phyloP scores from a whole-genome alignment of 1,140 invertebrate genomes.

The Chironomus striatipennis region DNA sequence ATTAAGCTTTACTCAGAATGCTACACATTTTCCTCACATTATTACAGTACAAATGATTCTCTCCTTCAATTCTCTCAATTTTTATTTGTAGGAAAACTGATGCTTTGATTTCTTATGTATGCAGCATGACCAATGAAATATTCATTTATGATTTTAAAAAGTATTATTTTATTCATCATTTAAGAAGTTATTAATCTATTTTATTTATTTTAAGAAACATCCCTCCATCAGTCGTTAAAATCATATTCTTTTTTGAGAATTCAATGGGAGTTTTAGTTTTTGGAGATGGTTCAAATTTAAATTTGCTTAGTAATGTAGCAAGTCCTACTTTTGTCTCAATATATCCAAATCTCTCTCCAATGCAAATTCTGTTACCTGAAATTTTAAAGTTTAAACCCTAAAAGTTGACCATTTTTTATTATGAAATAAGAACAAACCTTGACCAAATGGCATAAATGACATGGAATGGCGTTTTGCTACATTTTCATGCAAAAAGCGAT shows the following conservation, averaged over 20 bases:
- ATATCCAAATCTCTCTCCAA: conserved; percentile 34
- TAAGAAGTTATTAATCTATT: neutral
- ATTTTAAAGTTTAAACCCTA: neutral
- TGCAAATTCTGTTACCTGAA: neutral
- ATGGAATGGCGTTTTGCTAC: conserved; percentile 39
- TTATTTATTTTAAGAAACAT: neutral
- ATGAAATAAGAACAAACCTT: neutral
- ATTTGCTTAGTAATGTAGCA: conserved; percentile 30
- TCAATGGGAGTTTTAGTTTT: neutral
- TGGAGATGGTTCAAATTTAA: neutral
- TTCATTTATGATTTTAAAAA: no score
- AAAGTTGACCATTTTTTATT: neutral
- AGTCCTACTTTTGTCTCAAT: conserved; percentile 38
- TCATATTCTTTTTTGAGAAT: neutral
- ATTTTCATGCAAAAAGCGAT: conserved; percentile 42
- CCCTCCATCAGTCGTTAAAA: neutral
- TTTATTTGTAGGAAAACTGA: no score
- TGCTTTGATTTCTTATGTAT: no score
- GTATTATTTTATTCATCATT: neutral
- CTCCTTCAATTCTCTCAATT: no score
- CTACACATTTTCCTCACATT: no score
- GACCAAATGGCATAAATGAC: conserved; percentile 49
- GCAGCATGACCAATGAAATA: no score
- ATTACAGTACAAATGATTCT: no score
- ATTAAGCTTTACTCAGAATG: no score